Evolutionary conservation across 2,797 vertebrate genomes (phyloP).

Genomic region (Sparus aurata): DNA sequence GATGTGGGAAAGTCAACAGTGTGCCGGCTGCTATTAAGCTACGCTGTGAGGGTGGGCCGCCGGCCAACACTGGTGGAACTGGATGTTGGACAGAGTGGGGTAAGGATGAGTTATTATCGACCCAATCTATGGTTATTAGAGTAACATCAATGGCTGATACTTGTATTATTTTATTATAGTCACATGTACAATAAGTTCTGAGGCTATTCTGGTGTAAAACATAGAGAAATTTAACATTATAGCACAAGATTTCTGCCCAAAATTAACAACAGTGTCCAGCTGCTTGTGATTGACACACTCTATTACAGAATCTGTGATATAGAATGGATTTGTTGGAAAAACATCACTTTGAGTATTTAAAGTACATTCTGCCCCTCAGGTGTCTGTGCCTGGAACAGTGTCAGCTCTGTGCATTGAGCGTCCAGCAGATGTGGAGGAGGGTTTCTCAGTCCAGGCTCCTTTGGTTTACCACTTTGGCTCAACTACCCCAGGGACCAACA

Average conservation of each 20-base stretch:
- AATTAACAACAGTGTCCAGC: not conserved
- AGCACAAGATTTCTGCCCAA: not conserved
- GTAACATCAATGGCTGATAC: not conserved
- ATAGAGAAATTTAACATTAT: not conserved
- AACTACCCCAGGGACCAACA: conserved; percentile 97
- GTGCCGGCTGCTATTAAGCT: conserved; percentile 94
- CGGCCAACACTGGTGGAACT: conserved; percentile 96
- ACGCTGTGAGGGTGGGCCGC: conserved; percentile 94
- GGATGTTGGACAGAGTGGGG: conserved; percentile 97
- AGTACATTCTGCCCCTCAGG: conserved; percentile 64
- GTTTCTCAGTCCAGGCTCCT: conserved; percentile 97
- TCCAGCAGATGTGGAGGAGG: conserved; percentile 96
- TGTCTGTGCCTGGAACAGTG: conserved; percentile 97
- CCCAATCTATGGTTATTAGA: not conserved
- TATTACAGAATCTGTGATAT: not conserved
- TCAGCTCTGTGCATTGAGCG: conserved; percentile 96
- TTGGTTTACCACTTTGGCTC: conserved; percentile 98
- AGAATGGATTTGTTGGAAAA: not conserved
- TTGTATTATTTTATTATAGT: not conserved
- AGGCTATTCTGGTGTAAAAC: not conserved
- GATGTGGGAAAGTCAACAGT: conserved; percentile 98
- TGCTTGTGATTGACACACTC: not conserved
- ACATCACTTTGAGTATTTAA: not conserved
- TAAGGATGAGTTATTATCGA: conserved; percentile 61
- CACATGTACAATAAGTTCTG: not conserved